Percentiles rank a stretch among this genome's conserved stretches.
Conservation (phyloP, 2,888 invertebrate genomes). For the Pyrochroa serraticornis region DNA sequence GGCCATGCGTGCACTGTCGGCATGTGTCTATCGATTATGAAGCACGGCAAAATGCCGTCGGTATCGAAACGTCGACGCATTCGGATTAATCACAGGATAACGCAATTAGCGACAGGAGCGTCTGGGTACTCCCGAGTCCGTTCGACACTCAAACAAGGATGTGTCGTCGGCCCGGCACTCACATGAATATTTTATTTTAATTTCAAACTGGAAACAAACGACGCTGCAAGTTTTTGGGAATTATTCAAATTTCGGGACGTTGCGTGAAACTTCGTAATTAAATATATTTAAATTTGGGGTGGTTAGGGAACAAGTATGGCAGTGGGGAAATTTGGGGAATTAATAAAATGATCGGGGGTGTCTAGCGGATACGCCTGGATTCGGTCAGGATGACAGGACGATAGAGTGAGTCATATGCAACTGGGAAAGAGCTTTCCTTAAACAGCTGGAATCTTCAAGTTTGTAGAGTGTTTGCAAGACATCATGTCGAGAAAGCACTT, state of each 20-base stretch:
- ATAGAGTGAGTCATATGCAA: too few relatives aligned
- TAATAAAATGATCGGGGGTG: too few relatives aligned
- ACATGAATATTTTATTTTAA: constrained; percentile 11
- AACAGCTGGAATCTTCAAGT: too few relatives aligned
- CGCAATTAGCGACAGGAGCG: constrained; percentile 39
- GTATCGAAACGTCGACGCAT: constrained; percentile 40
- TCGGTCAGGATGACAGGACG: too few relatives aligned
- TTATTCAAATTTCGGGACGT: constrained; percentile 26
- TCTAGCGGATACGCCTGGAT: too few relatives aligned
- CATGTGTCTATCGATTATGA: constrained; percentile 41
- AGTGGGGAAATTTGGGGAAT: too few relatives aligned
- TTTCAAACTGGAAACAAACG: constrained; percentile 4
- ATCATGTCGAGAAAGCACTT: too few relatives aligned
- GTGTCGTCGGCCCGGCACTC: too few relatives aligned
- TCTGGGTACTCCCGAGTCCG: background rate
- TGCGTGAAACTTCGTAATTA: constrained; percentile 19
- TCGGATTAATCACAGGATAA: constrained; percentile 41
- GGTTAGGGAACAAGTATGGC: too few relatives aligned
- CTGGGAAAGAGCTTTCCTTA: too few relatives aligned
- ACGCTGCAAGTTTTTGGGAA: constrained; percentile 1
- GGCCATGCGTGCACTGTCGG: constrained; percentile 40
- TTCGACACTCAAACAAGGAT: too few relatives aligned
- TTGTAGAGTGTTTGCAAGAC: too few relatives aligned
- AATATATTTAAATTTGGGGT: constrained; percentile 7
- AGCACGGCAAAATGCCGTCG: constrained; percentile 35